Evolutionary conservation across 1,140 invertebrate species (phyloP), one percentile per base, ranked within the genome.

Genomic region (Wiebesia pumilae): DNA sequence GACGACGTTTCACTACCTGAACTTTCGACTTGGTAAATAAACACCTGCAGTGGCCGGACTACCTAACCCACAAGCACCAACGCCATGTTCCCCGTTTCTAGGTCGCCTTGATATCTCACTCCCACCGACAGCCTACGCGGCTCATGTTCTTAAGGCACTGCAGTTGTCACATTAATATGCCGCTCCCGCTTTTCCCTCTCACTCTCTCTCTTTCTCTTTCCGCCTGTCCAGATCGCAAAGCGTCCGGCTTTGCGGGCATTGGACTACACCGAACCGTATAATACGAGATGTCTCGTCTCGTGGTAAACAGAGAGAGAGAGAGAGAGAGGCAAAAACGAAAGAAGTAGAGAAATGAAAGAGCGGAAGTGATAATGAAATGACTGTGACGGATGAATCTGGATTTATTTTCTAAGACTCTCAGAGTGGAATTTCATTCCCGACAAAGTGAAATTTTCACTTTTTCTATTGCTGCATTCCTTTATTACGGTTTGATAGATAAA

Each of bases 281-380:
- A 85, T 69, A 58, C 83, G 65, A 80, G 77, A 79, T 27, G 40
- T 58, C 43, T 62, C 9, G 27, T 65, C 73, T 43, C n/a, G 1
- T 30, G 40, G n/a, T 78, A 79, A 79, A 58, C 30, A 62, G 35
- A 54, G 51, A 75, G 38, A 30, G 12, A 33, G 43, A 51, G 12
- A 77, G 10, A 77, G 77, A 78, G 30, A 51, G n/a, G 21, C 4
- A 16, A 62, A 27, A 27, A 40, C 43, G n/a, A 77, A 16, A 35
- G 38, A 47, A 7, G 1, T 40, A 86, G 77, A 86, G 79, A 83
- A 80, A 67, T 71, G n/a, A 40, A 65, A 67, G 54, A 88, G 58
- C 75, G 82, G 69, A 88, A 82, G 86, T 82, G 69, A 88, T 69
- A 87, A 81, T 85, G 81, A 71, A 78, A 87, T 83, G 84, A 81